A percentile compares a stretch with the other conserved stretches of the same genome.
phyloP scores from a whole-genome alignment of 2,113 vertebrate species.

The Urocynchramus pylzowi region DNA sequence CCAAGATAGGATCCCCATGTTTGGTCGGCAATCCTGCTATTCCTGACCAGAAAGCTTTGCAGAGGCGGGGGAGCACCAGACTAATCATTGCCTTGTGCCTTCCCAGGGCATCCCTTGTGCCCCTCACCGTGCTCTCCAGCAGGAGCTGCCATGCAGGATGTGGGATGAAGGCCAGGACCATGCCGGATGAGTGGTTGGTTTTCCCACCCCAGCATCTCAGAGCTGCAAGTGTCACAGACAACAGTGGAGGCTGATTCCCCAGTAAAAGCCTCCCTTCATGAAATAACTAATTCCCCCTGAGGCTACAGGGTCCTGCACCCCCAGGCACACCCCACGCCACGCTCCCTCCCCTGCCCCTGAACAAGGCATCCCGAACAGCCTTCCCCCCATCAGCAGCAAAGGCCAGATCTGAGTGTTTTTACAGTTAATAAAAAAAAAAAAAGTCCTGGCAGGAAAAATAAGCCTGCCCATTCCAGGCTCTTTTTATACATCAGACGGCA shows the following conservation, averaged over 20 bases:
- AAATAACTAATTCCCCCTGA: not conserved
- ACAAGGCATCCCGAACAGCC: not conserved
- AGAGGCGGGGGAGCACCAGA: not conserved
- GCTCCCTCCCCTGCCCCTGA: not conserved
- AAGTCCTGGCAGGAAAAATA: conserved; percentile 54
- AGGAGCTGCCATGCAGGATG: not conserved
- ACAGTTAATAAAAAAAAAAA: conserved; percentile 47
- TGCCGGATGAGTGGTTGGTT: fast-evolving
- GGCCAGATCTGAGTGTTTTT: conserved; percentile 57
- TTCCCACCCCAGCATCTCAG: not conserved
- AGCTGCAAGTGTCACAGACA: not conserved
- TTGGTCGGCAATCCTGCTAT: not conserved
- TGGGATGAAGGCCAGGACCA: not conserved
- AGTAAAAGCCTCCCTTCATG: fast-evolving
- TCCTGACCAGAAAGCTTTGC: not conserved
- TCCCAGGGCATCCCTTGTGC: not conserved
- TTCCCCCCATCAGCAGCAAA: not conserved
- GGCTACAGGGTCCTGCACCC: not conserved
- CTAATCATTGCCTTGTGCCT: not conserved
- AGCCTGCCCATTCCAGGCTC: conserved; percentile 50
- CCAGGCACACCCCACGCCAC: not conserved
- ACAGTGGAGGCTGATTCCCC: not conserved
- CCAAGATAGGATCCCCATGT: not conserved
- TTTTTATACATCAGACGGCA: conserved; percentile 58
- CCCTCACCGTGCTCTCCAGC: not conserved